These are phyloP conservation scores for Sinocyclocheilus maitianheensis DNA, from an alignment of 2,113 vertebrate genomes.

Conservation along the genomic window DNA sequence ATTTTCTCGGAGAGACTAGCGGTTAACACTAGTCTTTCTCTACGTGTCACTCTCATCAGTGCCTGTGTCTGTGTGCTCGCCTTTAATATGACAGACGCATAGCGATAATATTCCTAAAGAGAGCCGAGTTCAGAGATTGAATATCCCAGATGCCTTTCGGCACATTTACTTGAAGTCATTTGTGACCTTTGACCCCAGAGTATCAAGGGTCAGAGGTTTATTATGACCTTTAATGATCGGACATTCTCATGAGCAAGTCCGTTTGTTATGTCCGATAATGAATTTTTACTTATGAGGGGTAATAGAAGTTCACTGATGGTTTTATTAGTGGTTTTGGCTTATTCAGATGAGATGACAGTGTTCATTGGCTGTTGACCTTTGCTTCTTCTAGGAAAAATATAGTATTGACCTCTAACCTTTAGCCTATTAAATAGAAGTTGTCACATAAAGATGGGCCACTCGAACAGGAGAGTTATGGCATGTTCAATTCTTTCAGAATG, in stretches of 20 bases:
- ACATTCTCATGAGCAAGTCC: constrained; percentile 61
- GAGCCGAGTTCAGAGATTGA: constrained; percentile 55
- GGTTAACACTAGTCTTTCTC: constrained; percentile 42
- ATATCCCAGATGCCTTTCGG: constrained; percentile 56
- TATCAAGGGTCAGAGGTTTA: constrained; percentile 66
- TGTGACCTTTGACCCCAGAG: constrained; percentile 70
- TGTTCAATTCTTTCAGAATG: neutral
- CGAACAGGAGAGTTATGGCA: constrained; percentile 29
- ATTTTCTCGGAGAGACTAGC: constrained; percentile 82
- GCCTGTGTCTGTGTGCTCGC: constrained; percentile 38
- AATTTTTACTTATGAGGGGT: constrained; percentile 40
- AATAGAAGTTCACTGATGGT: constrained; percentile 41
- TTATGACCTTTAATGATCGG: constrained; percentile 68
- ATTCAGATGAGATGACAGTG: constrained; percentile 32
- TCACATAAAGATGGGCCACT: neutral
- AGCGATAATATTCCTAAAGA: constrained; percentile 67
- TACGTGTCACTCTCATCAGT: constrained; percentile 45
- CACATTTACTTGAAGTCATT: constrained; percentile 63
- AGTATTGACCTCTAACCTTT: constrained; percentile 32
- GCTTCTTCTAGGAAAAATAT: constrained; percentile 21
- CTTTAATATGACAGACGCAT: constrained; percentile 25
- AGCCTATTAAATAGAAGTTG: constrained; percentile 32
- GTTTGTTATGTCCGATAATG: constrained; percentile 61
- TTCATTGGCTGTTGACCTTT: constrained; percentile 18
- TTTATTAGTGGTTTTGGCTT: neutral